Evolutionary conservation across 2,797 vertebrate species (phyloP).

Genomic region (Cynodonichthys magdalenae): DNA sequence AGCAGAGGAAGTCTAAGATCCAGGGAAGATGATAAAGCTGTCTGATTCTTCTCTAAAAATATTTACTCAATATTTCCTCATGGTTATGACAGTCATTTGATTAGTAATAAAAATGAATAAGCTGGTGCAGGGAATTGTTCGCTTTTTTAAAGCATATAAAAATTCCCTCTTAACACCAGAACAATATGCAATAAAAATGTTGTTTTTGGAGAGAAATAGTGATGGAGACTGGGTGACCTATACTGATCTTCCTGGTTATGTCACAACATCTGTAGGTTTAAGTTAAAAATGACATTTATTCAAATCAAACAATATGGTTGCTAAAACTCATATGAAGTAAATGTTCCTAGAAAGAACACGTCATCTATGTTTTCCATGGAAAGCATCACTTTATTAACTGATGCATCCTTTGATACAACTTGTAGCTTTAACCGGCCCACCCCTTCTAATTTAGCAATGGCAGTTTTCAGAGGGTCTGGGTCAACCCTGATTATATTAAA

Average conservation of each 20-base stretch:
- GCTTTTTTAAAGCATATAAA: too few relatives aligned
- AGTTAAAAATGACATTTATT: slow-evolving; percentile 1
- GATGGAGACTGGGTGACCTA: too few relatives aligned
- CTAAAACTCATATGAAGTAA: background rate
- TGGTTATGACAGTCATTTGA: slow-evolving; percentile 14
- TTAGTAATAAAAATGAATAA: slow-evolving; percentile 21
- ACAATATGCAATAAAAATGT: too few relatives aligned
- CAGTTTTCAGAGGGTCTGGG: slow-evolving; percentile 71
- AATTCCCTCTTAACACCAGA: too few relatives aligned
- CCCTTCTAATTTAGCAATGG: slow-evolving; percentile 59
- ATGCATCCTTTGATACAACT: background rate
- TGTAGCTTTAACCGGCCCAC: slow-evolving; percentile 18
- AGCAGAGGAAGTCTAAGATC: slow-evolving; percentile 44
- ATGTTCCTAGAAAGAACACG: too few relatives aligned
- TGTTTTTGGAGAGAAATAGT: too few relatives aligned
- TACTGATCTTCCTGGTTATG: too few relatives aligned
- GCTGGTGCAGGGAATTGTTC: background rate
- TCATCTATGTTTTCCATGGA: background rate
- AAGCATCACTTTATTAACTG: background rate
- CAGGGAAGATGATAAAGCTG: slow-evolving; percentile 35
- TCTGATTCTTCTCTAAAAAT: slow-evolving; percentile 26
- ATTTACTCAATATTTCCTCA: slow-evolving; percentile 13
- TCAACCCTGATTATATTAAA: slow-evolving; percentile 77
- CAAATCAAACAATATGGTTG: background rate
- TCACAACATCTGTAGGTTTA: background rate